Percentiles rank a stretch among this genome's conserved stretches.
Conservation (phyloP, 2,888 invertebrate species). For the Stenotaenia linearis region DNA sequence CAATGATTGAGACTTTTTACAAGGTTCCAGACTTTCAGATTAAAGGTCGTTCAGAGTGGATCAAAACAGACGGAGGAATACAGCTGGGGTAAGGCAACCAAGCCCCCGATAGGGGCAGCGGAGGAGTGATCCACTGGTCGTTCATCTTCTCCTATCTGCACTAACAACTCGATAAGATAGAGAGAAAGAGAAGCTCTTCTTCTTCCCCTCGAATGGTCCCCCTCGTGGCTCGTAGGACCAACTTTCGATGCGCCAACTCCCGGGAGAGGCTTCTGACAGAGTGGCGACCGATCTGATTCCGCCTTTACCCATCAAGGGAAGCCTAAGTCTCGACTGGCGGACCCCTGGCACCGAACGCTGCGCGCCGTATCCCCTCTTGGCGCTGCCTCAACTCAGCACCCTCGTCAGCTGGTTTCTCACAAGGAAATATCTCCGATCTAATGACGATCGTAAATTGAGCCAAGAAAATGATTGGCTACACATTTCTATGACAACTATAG, state of each 20-base stretch:
- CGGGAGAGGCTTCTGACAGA: conserved; percentile 3
- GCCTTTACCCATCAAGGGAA: background rate
- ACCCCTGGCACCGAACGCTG: background rate
- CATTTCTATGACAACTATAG: background rate
- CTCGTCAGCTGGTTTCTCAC: background rate
- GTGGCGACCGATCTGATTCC: background rate
- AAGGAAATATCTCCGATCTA: background rate
- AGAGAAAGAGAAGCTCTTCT: background rate
- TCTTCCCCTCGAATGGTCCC: background rate
- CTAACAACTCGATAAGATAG: conserved; percentile 21
- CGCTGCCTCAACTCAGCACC: background rate
- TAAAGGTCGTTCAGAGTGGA: conserved; percentile 21
- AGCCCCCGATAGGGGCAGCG: background rate
- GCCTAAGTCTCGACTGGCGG: background rate
- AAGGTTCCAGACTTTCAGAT: background rate
- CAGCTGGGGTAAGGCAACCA: background rate
- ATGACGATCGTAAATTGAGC: background rate
- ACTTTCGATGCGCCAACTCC: background rate
- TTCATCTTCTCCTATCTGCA: background rate
- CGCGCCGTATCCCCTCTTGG: background rate
- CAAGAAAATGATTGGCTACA: background rate
- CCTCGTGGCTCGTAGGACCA: background rate
- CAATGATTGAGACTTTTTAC: background rate
- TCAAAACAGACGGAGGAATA: conserved; percentile 12
- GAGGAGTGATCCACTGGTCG: background rate